Evolutionary conservation across 2,888 invertebrate genomes (phyloP), one percentile per base, ranked within the genome.

Genomic region (Cylloceria caligata): DNA sequence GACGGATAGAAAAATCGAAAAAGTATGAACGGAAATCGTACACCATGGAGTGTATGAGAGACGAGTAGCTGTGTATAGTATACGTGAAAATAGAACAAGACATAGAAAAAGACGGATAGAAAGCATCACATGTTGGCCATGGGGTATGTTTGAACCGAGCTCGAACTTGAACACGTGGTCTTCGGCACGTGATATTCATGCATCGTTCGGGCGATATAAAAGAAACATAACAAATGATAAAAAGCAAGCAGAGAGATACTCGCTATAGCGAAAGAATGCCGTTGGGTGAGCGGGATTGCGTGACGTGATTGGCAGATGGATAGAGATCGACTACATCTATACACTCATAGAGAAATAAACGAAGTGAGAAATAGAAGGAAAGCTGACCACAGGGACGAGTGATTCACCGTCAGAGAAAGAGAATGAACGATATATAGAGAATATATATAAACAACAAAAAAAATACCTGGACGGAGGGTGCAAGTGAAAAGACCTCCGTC

Each of bases 91-190:
- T 36, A 62, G 39, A 62, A 36, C 62, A 36, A 62, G 36, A 57
- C 6, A 2, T 27, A 5, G 57, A 6, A 16, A 57, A 34, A 7
- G 34, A 57, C 57, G n/a, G 34, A 57, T 19, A 9, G 19, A 62
- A 34, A 57, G 64, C 73, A 78, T 73, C 74, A 71, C 83, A 79
- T 76, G 60, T 34, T 74, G 36, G 13, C 49, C 74, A 39, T 19
- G 16, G 39, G 85, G 87, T 88, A 88, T 87, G 87, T 88, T 88
- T 86, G 85, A 84, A 88, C 84, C 80, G 84, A 86, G 85, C 87
- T 82, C 69, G 83, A 86, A 86, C 87, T 89, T 87, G 88, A 89
- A 88, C 88, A 88, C 88, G 88, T 88, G 89, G 87, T 88, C 83
- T 75, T 24, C 45, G n/a, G 62, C 84, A 80, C 83, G 84, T 78